phyloP scores from a whole-genome alignment of 1,140 invertebrate species.

The Lethocerus indicus region DNA sequence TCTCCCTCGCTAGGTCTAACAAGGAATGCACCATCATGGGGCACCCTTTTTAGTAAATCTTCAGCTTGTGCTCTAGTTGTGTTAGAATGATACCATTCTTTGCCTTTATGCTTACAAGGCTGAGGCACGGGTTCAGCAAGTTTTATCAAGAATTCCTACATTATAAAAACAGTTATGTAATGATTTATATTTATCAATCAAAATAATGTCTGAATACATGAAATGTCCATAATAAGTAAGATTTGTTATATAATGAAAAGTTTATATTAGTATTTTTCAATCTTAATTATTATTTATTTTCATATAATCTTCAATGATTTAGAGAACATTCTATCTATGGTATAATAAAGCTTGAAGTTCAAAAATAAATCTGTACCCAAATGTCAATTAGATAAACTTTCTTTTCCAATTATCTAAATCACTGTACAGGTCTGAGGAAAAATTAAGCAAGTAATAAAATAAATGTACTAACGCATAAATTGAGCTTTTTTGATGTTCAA shows the following conservation, averaged over 20 bases:
- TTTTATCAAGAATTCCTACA: slow-evolving; percentile 67
- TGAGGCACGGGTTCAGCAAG: slow-evolving; percentile 86
- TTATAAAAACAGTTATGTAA: too few species aligned
- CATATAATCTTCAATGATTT: too few species aligned
- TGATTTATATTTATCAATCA: too few species aligned
- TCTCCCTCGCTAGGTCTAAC: slow-evolving; percentile 78
- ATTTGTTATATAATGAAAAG: neutral
- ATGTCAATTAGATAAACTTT: too few species aligned
- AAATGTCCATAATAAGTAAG: neutral
- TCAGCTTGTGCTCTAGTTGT: slow-evolving; percentile 68
- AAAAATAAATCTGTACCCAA: too few species aligned
- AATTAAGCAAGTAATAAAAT: too few species aligned
- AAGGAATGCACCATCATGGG: slow-evolving; percentile 79
- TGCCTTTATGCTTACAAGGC: slow-evolving; percentile 81
- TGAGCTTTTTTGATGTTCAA: neutral
- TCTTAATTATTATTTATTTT: too few species aligned
- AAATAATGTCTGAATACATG: neutral
- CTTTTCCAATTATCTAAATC: too few species aligned
- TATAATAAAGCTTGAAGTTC: too few species aligned
- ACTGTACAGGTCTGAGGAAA: too few species aligned
- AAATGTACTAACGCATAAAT: neutral
- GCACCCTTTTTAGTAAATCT: slow-evolving; percentile 63
- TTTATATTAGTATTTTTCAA: neutral
- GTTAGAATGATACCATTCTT: slow-evolving; percentile 83
- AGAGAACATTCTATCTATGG: too few species aligned